These are phyloP conservation scores for Drosophila pseudoobscura DNA, from an alignment of 1,140 invertebrate genomes.

Conservation along the genomic window DNA sequence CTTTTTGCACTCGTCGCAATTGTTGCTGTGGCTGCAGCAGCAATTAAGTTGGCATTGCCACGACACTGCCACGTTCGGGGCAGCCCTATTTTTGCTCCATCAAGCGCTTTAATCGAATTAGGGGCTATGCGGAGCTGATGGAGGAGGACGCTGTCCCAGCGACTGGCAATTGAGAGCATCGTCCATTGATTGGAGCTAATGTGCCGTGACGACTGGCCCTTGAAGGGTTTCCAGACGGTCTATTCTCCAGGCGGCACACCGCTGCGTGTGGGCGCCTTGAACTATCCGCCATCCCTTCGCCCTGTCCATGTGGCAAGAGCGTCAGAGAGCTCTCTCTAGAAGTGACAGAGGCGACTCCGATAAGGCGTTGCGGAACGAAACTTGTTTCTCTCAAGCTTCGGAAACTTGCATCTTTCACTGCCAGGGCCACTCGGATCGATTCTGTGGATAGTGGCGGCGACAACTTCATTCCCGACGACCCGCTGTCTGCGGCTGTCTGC, in stretches of 20 bases:
- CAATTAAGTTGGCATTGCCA: constrained; percentile 66
- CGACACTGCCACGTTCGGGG: constrained; percentile 19
- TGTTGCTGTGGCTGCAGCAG: constrained; percentile 16
- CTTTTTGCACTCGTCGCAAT: constrained; percentile 15
- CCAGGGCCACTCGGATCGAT: constrained; percentile 64
- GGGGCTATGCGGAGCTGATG: constrained; percentile 16
- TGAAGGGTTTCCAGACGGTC: constrained; percentile 30
- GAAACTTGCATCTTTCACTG: constrained; percentile 57
- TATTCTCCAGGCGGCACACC: constrained; percentile 3
- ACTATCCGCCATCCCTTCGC: constrained; percentile 18
- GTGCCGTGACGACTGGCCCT: constrained; percentile 47
- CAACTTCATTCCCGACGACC: constrained; percentile 62
- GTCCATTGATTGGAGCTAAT: constrained; percentile 76
- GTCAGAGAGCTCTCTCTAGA: constrained; percentile 12
- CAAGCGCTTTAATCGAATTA: constrained; percentile 75
- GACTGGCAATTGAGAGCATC: constrained; percentile 9
- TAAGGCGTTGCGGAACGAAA: constrained; percentile 40
- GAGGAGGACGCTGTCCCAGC: constrained; percentile 1
- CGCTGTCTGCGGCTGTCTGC: constrained; percentile 17
- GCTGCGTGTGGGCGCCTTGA: constrained; percentile 31
- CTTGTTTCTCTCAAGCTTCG: constrained; percentile 45
- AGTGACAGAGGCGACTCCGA: constrained; percentile 37
- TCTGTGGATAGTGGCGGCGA: constrained; percentile 53
- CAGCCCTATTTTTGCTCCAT: constrained; percentile 43
- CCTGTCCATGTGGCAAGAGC: constrained; percentile 15